Conservation (phyloP, 2,888 invertebrate species). For the Thera obeliscata region DNA sequence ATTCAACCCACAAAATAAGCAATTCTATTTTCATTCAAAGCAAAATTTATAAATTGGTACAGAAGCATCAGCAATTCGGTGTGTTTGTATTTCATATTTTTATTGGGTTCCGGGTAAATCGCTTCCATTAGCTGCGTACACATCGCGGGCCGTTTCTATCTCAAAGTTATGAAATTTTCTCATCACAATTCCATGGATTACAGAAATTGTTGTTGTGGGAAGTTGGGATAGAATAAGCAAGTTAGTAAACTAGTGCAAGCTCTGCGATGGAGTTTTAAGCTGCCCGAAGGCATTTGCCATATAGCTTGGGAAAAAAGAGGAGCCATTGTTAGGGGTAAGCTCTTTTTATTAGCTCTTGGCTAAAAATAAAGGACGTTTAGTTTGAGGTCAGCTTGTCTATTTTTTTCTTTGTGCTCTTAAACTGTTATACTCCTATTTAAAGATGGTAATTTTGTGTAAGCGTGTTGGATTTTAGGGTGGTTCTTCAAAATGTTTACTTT, state of each 20-base stretch:
- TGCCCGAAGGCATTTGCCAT: neutral
- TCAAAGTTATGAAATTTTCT: constrained; percentile 22
- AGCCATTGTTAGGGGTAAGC: neutral
- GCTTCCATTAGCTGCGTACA: constrained; percentile 54
- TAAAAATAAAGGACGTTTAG: no score
- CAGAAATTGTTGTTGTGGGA: constrained; percentile 6
- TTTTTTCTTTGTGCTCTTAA: no score
- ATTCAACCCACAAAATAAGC: constrained; percentile 4
- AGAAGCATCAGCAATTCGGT: constrained; percentile 33
- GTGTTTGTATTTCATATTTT: constrained; percentile 46
- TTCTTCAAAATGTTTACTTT: no score
- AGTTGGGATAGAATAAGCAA: constrained; percentile 1
- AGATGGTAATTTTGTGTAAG: no score
- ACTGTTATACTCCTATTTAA: no score
- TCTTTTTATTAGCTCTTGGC: no score
- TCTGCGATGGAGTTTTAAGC: neutral
- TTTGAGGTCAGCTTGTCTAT: no score
- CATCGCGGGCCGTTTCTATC: constrained; percentile 40
- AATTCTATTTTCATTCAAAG: constrained; percentile 26
- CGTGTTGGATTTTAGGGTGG: no score
- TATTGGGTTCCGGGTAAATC: constrained; percentile 40
- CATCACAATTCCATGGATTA: constrained; percentile 15
- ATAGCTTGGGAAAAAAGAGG: neutral
- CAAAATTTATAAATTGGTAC: constrained; percentile 34
- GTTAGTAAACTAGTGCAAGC: neutral